Evolutionary conservation across 2,113 vertebrate species (phyloP).

Genomic region (Mugil cephalus): DNA sequence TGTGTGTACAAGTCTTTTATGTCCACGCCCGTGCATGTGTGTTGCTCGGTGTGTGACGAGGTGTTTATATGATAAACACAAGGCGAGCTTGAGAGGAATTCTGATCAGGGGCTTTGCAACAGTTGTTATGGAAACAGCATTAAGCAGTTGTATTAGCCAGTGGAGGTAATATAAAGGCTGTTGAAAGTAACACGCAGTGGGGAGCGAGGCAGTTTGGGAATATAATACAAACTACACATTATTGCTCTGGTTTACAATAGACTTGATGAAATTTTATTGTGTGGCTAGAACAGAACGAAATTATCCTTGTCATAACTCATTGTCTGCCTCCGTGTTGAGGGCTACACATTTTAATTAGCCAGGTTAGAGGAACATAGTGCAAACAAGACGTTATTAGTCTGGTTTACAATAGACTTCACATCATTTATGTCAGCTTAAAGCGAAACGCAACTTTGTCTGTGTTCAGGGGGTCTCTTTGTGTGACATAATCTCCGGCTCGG

Average conservation of each 20-base stretch:
- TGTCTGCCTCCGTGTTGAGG: constrained; percentile 35
- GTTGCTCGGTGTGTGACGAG: constrained; percentile 70
- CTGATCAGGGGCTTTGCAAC: constrained; percentile 83
- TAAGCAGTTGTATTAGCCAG: constrained; percentile 79
- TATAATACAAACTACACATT: constrained; percentile 74
- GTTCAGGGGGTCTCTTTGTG: constrained; percentile 1
- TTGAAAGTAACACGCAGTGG: constrained; percentile 73
- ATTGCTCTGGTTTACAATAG: constrained; percentile 69
- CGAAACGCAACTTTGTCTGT: constrained; percentile 10
- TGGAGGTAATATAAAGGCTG: constrained; percentile 75
- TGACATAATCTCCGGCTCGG: constrained; percentile 3
- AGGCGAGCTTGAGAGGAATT: constrained; percentile 78
- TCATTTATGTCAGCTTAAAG: constrained; percentile 41
- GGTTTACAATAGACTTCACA: constrained; percentile 46
- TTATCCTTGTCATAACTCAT: constrained; percentile 56
- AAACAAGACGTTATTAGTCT: constrained; percentile 62
- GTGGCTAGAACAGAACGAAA: constrained; percentile 58
- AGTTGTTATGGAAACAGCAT: constrained; percentile 85
- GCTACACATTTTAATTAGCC: constrained; percentile 67
- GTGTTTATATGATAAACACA: constrained; percentile 81
- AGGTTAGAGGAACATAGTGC: constrained; percentile 43
- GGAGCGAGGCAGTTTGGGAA: constrained; percentile 66
- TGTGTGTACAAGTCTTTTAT: constrained; percentile 67
- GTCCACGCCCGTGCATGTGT: constrained; percentile 56
- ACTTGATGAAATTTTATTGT: constrained; percentile 67